Evolutionary conservation across 2,888 invertebrate genomes (phyloP), one percentile per base, ranked within the genome.

Genomic region (Margaritifera margaritifera): DNA sequence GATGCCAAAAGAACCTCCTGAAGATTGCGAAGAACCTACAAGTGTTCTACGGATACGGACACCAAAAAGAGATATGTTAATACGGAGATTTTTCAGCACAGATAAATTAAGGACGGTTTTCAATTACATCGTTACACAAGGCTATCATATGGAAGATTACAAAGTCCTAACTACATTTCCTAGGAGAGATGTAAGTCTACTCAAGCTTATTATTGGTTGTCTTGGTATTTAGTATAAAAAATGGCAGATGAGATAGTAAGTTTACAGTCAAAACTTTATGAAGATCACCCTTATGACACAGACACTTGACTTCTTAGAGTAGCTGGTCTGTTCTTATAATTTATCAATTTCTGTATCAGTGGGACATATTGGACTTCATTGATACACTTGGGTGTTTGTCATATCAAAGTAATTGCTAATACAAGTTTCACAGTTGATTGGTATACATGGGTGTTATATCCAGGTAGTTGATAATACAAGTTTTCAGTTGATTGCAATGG

Each of bases 101-200:
- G 91, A 93, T 61, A 81, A 80, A 22, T 74, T 89, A 6, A 92
- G 94, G 93, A 93, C 93, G 79, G 92, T 98, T 86, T 91, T 97
- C 80, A 95, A 97, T 91, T 98, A 93, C 91, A 93, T 97, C 78
- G 94, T 95, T 69, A 95, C 96, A 60, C 93, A 95, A 91, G 97
- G 97, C 71, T 98, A 94, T 91, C 94, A 95, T 76, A 92, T 93
- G 81, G 94, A 94, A 83, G 95, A 95, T 88, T 97, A 94, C 90
- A 98, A 97, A 92, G 94, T 97, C 72, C 94, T 98, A 85, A 94
- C 95, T 84, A 95, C 96, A 90, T 98, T 95, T 95, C 98, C 98
- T 88, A 93, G 97, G 88, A 94, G 95, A 93, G 98, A 98, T 93
- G 95, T 98, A 92, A 95, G 95, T 94, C 42, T 42, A 42, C 42